Conservation (phyloP, 2,113 vertebrate genomes). For the Carassius auratus region DNA sequence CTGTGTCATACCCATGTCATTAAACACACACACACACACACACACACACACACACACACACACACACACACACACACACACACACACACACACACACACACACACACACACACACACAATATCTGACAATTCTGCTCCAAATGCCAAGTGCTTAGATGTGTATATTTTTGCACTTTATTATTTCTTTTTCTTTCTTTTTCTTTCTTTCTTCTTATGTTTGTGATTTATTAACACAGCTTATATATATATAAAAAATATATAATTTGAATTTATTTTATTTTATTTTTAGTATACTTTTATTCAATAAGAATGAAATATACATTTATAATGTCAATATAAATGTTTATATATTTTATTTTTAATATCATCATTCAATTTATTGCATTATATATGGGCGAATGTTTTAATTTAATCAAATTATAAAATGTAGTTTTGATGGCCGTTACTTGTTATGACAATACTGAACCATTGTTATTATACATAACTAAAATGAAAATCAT, state of each 20-base stretch:
- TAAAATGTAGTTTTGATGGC: no score
- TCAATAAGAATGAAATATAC: not conserved
- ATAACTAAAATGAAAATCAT: no score
- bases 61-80: slow-evolving; percentile 35
- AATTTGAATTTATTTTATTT: not conserved
- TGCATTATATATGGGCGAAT: no score
- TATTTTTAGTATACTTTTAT: no score
- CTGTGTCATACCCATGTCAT: no score
- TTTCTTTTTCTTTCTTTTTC: not conserved
- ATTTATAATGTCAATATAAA: no score
- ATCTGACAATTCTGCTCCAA: not conserved
- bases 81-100: slow-evolving; percentile 27
- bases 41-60: slow-evolving; percentile 34
- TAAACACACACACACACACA: slow-evolving; percentile 33
- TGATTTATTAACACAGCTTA: not conserved
- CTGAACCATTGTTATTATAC: no score
- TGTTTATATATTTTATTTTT: no score
- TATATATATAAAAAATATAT: not conserved
- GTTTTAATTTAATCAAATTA: no score
- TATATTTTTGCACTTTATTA: not conserved
- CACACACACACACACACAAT: slow-evolving; percentile 11
- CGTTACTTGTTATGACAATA: no score
- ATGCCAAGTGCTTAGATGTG: not conserved
- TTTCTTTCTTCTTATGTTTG: not conserved
- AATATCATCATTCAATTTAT: no score